Base-by-base conservation (phyloP, 1,140 invertebrate species). In the Saccostrea cuccullata region DNA sequence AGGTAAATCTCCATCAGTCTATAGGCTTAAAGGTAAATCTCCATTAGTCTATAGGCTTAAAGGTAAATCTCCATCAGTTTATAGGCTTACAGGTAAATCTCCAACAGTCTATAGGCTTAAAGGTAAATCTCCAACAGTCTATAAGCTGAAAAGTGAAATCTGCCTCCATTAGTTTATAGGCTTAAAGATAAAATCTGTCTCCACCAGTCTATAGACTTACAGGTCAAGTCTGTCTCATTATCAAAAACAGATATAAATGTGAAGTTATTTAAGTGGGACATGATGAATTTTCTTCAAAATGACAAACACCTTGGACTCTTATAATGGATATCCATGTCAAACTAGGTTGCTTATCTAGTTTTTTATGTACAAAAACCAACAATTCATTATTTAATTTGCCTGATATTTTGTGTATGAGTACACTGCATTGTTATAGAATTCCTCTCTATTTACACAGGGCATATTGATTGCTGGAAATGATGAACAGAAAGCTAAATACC, bases 401-500 rank as follows among this genome's bases (percentile, higher is more conserved):
- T 47, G 5, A 47, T 47, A 47, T 47, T 47, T 47, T 47, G 47
- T 47, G 9, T 47, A 47, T 47, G 5, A 47, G 47, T 47, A 47
- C 47, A 47, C 47, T 47, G 6, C 47, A 47, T 47, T 6, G 9
- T 47, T 47, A 8, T 47, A 47, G 47, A 8, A 8, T 47, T 47
- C 47, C 47, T 47, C 47, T 0, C 6, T 47, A 47, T 47, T 47
- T 47, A 90, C 87, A 70, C 85, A 95, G 94, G 94, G 93, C 23
- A 94, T 95, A 64, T 84, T 94, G 20, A 89, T 94, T 26, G 91
- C 90, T 95, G 99, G 99, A 5, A 96, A 96, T 56, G 97, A 98
- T 84, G 96, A 97, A 91, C 99, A 99, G 92, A 99, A 99, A 94
- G 95, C 98, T 89, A 97, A 97, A 95, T 99, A 97, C 95, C 95